Conservation (phyloP, 2,888 invertebrate genomes). For the Drosophila demipolita region DNA sequence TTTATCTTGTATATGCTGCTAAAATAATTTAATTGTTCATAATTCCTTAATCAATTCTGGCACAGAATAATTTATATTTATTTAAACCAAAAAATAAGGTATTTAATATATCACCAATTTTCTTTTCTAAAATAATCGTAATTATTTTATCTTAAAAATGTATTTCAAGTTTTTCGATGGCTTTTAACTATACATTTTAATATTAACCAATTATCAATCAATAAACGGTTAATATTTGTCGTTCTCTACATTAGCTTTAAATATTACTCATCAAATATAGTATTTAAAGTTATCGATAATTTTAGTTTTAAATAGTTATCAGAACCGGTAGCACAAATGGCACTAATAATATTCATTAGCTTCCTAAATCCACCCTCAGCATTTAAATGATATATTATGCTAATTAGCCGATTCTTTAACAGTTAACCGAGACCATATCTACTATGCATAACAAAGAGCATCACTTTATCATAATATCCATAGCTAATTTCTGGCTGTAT, state of each 20-base stretch:
- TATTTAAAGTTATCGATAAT: not conserved
- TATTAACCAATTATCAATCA: not conserved
- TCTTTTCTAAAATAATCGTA: not conserved
- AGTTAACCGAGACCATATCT: not conserved
- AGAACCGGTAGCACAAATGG: not conserved
- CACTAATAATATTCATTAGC: not conserved
- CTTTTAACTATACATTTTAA: not conserved
- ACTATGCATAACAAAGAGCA: slow-evolving; percentile 12
- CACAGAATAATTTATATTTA: no score
- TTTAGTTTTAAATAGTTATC: not conserved
- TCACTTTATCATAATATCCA: slow-evolving; percentile 3
- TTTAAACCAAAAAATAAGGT: not conserved
- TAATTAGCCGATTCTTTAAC: not conserved
- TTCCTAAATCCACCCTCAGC: not conserved
- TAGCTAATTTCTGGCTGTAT: slow-evolving; percentile 19
- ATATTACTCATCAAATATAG: not conserved
- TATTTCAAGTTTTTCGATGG: not conserved
- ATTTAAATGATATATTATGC: not conserved
- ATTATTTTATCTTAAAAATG: not conserved
- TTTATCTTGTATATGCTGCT: not conserved
- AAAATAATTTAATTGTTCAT: not conserved
- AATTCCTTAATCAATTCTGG: not conserved
- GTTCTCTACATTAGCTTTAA: not conserved
- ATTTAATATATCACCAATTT: not conserved
- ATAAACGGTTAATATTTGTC: not conserved